Base-by-base conservation (phyloP, 2,797 vertebrate species). In the Notoglanidium macrostoma region DNA sequence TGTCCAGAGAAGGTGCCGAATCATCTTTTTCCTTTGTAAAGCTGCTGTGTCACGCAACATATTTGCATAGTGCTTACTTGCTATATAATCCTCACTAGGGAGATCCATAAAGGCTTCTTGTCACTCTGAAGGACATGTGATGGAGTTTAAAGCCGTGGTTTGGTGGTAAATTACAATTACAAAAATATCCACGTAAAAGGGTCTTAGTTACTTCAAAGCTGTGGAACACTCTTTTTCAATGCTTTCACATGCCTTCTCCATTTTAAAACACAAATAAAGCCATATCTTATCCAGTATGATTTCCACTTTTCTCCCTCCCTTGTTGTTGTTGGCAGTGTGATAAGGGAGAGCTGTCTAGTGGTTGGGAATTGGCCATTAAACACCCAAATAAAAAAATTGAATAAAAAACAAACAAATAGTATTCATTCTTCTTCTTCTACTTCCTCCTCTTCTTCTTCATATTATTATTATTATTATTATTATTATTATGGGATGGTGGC, bases 11-110 rank as follows among this genome's bases (percentile, higher is more conserved):
- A 85, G n/a, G 26, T 85, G 88, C 76, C 12, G 74, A 76, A 61
- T 78, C 73, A 65, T 80, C 35, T 9, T 8, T 65, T 84, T 84
- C 51, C 57, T 54, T 61, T 12, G 32, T 40, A 3, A 61, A 83
- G n/a, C 17, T 19, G 68, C 54, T 59, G 23, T 85, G 73, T 72
- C 80, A 87, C 32, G 12, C 40, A 63, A 63, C 63, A 44, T 72
- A 86, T 88, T 90, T 87, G 40, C 57, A 88, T 83, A 83, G 67
- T 87, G 83, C 89, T 83, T 73, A 80, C 86, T 49, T 85, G 23
- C 73, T 85, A n/a, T 61, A 87, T 40, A 57, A 70, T 67, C 55
- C 11, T 76, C 77, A 81, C 57, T n/a, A 35, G 1, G 35, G 76
- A 72, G 73, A 79, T 59, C 51, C 19, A 23, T 59, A 76, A 67